Evolutionary conservation across 2,113 vertebrate species (phyloP).

Genomic region (Myotis yumanensis): DNA sequence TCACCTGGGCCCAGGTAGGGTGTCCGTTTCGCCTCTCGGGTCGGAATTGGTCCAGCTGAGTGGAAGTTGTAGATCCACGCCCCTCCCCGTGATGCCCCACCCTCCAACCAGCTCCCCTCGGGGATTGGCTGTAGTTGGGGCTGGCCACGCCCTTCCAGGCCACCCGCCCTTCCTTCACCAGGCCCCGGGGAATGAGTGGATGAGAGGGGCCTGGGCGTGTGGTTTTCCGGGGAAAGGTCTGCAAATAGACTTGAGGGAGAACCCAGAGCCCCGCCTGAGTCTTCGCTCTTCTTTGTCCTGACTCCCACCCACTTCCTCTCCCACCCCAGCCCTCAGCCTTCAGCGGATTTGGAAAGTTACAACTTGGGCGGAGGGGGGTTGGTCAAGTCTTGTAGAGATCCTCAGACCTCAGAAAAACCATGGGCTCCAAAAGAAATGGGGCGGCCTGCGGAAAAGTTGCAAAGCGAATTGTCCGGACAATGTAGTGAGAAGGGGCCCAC

Average conservation of each 20-base stretch:
- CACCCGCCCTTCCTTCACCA: rapidly evolving
- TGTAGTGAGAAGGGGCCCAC: no score
- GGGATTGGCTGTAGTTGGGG: background rate
- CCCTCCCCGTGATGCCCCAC: background rate
- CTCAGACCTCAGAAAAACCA: no score
- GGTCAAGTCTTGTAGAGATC: no score
- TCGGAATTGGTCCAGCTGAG: rapidly evolving
- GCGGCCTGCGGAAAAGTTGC: no score
- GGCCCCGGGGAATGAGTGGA: rapidly evolving
- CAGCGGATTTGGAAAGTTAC: background rate
- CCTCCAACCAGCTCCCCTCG: background rate
- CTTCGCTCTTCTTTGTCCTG: background rate
- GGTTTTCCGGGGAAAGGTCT: background rate
- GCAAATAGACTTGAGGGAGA: rapidly evolving
- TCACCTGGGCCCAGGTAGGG: background rate
- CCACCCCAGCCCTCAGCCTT: background rate
- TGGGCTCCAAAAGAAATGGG: no score
- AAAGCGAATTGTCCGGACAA: no score
- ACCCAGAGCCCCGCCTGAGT: background rate
- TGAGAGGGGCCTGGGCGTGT: rapidly evolving
- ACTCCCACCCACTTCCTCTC: background rate
- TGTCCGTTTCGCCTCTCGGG: rapidly evolving
- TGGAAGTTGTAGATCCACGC: background rate
- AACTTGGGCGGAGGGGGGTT: background rate
- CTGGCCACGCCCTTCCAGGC: background rate